phyloP scores from a whole-genome alignment of 2,888 invertebrate genomes.

The Megastigmus dorsalis region DNA sequence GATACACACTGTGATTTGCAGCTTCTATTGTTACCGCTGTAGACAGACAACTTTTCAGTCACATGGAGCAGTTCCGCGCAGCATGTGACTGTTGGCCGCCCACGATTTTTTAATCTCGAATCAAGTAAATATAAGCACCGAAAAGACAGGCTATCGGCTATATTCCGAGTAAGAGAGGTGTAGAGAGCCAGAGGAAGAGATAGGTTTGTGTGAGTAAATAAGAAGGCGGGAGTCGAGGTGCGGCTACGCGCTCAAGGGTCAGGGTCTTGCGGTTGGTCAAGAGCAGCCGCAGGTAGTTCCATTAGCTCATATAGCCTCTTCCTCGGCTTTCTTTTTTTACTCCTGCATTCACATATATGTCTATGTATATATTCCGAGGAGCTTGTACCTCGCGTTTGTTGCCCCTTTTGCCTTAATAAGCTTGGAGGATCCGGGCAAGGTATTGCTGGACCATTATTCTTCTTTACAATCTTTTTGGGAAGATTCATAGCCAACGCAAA shows the following conservation, averaged over 20 bases:
- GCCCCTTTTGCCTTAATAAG: too few species aligned
- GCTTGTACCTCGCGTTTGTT: too few species aligned
- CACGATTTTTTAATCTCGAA: neutral
- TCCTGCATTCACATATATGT: too few species aligned
- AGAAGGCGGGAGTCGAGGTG: slow-evolving; percentile 19
- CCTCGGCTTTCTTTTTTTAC: too few species aligned
- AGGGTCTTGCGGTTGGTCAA: slow-evolving; percentile 54
- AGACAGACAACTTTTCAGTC: too few species aligned
- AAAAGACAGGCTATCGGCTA: neutral
- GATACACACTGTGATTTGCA: neutral
- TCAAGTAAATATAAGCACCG: neutral
- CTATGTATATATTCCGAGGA: too few species aligned
- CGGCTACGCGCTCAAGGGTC: slow-evolving; percentile 33
- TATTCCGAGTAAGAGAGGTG: neutral
- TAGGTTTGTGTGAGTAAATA: slow-evolving; percentile 17
- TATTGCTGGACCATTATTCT: too few species aligned
- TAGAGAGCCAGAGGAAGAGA: neutral
- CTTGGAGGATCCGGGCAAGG: too few species aligned
- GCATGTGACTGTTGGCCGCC: neutral
- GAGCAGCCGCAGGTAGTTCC: slow-evolving; percentile 55
- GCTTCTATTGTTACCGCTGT: slow-evolving; percentile 25
- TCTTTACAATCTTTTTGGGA: too few species aligned
- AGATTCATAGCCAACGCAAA: too few species aligned
- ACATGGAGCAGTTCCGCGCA: neutral
- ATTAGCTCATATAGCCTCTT: slow-evolving; percentile 35